These are phyloP conservation scores for Hydra vulgaris DNA, from an alignment of 30 jellyfish, hydroid and myxozoan species.

Conservation along the genomic window DNA sequence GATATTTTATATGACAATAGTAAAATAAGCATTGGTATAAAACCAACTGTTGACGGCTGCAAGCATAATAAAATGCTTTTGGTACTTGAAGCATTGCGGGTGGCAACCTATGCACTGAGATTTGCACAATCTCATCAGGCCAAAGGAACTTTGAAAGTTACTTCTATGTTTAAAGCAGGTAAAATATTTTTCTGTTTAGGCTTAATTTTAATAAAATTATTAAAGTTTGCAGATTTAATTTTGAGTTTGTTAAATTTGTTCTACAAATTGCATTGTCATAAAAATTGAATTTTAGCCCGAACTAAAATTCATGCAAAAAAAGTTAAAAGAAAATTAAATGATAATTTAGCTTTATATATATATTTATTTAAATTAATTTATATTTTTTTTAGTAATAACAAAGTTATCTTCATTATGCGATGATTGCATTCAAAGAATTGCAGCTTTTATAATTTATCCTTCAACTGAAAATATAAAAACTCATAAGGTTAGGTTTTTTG, in stretches of 20 bases:
- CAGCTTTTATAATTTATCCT: slow-evolving; percentile 6
- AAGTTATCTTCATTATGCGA: slow-evolving; percentile 8
- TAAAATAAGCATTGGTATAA: background rate
- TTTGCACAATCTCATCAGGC: slow-evolving; percentile 25
- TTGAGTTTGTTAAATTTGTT: background rate
- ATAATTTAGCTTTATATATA: background rate
- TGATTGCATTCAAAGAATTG: slow-evolving; percentile 33
- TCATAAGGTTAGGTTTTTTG: slow-evolving; percentile 8
- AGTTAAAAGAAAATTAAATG: too few species aligned
- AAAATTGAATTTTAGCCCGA: too few species aligned
- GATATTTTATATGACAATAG: slow-evolving; percentile 17
- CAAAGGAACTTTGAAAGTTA: slow-evolving; percentile 17
- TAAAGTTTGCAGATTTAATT: background rate
- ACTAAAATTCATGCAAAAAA: too few species aligned
- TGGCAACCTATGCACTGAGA: slow-evolving; percentile 24
- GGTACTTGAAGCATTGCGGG: slow-evolving; percentile 24
- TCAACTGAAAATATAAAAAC: slow-evolving; percentile 3
- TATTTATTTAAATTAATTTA: background rate
- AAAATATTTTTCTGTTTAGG: background rate
- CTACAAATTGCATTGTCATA: background rate
- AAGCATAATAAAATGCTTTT: slow-evolving; percentile 8
- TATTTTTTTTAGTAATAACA: background rate
- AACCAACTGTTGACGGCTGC: slow-evolving; percentile 23
- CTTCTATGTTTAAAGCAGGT: slow-evolving; percentile 13
- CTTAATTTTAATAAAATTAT: background rate